These are phyloP conservation scores for Melieria crassipennis DNA, from an alignment of 2,888 invertebrate species.

Conservation along the genomic window DNA sequence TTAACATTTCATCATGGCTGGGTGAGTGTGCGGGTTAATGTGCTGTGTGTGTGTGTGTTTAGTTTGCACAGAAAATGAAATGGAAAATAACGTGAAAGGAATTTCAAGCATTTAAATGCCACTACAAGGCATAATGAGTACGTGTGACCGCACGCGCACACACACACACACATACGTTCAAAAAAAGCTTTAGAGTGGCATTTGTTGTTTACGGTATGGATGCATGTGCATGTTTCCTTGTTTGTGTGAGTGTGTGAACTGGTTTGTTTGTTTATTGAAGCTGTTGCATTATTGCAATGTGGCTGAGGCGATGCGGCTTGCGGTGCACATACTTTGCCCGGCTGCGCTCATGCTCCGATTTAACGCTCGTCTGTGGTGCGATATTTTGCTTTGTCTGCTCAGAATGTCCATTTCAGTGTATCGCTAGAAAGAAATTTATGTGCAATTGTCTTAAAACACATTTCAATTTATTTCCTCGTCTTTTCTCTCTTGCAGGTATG, in stretches of 20 bases:
- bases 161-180: not conserved
- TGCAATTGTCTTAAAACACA: not conserved
- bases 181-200: too few relatives aligned
- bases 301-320: too few relatives aligned
- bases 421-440: too few relatives aligned
- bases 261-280: too few relatives aligned
- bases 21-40: too few relatives aligned
- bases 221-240: not conserved
- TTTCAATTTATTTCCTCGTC: not conserved
- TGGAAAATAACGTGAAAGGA: conserved; percentile 24
- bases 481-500: conserved; percentile 12
- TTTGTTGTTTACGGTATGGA: not conserved
- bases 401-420: too few relatives aligned
- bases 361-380: too few relatives aligned
- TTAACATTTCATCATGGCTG: too few relatives aligned
- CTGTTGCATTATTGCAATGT: too few relatives aligned
- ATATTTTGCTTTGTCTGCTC: too few relatives aligned
- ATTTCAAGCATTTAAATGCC: conserved; percentile 26
- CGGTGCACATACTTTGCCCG: too few relatives aligned
- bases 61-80: conserved; percentile 26
- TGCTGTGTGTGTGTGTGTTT: not conserved
- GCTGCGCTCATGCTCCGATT: too few relatives aligned
- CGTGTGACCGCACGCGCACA: not conserved
- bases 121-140: conserved; percentile 9
- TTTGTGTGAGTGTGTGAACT: conserved; percentile 11